Evolutionary conservation across 2,797 vertebrate genomes (phyloP), one percentile per base, ranked within the genome.

Genomic region (Holocentrus rufus): DNA sequence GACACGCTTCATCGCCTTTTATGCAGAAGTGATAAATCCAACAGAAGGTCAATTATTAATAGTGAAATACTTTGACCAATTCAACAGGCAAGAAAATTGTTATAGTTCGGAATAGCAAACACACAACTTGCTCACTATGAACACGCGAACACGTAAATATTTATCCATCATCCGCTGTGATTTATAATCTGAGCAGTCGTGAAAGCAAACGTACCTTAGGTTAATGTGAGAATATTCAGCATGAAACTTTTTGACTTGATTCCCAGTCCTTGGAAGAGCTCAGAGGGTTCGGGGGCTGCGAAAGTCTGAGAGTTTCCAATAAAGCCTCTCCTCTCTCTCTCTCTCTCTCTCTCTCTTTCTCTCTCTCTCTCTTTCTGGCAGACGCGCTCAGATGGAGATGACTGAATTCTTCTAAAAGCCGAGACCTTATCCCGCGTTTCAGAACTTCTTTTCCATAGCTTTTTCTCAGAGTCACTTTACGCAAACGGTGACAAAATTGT

Each of bases 261-360:
- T 87, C 89, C 89, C 86, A 76, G 74, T 91, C 82, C 84, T 78
- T 82, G 83, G 87, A 89, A 69, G 86, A 85, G 82, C 80, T 80
- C 81, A 36, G 82, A 72, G 77, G 83, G 80, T 89, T 91, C 88
- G 77, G 74, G 89, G 85, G 76, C 85, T 80, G 91, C 27, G 80
- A 84, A 81, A 81, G 86, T 72, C 66, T 78, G 86, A 81, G 85
- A 88, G 91, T 92, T 92, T 90, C 93, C 92, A 93, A 91, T 91
- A 90, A 93, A 93, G 88, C 88, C 89, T 91, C 85, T 80, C 57
- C 60, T 66, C 31, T 36, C 11, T 34, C 61, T 70, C 62, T 44
- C 36, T 66, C 64, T 70, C 62, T 44, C 44, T 66, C 64, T 68
- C n/a, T 72, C 30, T 54, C 55, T 42, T 25, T 62, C 18, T 54